phyloP scores from a whole-genome alignment of 2,113 vertebrate species.

The Butorides virescens region DNA sequence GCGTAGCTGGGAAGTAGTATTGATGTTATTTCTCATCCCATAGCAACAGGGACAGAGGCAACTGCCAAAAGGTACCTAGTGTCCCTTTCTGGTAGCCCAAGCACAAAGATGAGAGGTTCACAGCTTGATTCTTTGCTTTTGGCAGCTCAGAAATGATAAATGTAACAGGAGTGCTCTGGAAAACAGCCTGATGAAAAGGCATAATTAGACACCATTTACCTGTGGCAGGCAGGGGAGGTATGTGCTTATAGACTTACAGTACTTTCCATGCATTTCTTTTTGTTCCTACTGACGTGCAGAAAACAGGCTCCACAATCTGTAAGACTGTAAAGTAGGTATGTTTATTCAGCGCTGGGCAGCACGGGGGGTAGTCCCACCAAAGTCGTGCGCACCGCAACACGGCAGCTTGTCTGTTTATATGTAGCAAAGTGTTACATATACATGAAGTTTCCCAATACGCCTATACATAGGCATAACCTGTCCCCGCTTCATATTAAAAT shows the following conservation, averaged over 20 bases:
- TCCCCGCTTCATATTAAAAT: too few relatives aligned
- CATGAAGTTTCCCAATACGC: too few relatives aligned
- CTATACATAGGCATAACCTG: too few relatives aligned
- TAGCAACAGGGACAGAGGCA: not conserved
- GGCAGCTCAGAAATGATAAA: conserved; percentile 11
- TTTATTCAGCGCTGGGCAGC: too few relatives aligned
- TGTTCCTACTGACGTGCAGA: too few relatives aligned
- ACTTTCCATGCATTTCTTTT: not conserved
- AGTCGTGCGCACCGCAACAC: too few relatives aligned
- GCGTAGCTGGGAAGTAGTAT: not conserved
- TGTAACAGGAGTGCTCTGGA: not conserved
- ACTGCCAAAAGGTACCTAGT: not conserved
- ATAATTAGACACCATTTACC: not conserved
- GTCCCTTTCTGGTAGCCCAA: not conserved
- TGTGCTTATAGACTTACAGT: not conserved
- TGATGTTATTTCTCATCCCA: not conserved
- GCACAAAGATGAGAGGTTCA: not conserved
- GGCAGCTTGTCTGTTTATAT: too few relatives aligned
- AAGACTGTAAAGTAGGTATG: too few relatives aligned
- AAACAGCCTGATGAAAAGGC: not conserved
- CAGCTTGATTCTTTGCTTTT: conserved; percentile 9
- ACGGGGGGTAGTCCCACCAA: too few relatives aligned
- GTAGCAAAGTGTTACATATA: too few relatives aligned
- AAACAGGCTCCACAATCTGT: too few relatives aligned
- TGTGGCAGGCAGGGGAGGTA: not conserved